Evolutionary conservation across 1,140 invertebrate genomes (phyloP).

Genomic region (Cyphomyrmex costatus): DNA sequence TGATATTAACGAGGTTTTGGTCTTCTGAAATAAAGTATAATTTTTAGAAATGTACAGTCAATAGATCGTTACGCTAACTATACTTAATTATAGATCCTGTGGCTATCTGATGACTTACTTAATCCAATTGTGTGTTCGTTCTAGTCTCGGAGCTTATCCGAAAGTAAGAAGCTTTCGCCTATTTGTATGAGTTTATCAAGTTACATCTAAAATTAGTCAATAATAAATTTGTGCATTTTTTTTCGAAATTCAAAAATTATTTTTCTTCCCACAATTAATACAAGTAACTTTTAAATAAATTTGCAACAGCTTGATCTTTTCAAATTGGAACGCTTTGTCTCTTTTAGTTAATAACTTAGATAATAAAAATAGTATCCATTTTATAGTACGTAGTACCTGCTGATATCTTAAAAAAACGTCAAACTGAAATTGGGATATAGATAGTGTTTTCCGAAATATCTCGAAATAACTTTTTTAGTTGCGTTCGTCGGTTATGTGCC

Average conservation of each 20-base stretch:
- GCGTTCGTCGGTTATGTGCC: conserved; percentile 13
- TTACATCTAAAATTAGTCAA: conserved; percentile 31
- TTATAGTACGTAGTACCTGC: no score
- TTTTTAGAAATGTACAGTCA: conserved; percentile 57
- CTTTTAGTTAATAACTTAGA: background rate
- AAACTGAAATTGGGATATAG: conserved; percentile 15
- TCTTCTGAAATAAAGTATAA: conserved; percentile 70
- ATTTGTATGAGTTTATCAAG: conserved; percentile 49
- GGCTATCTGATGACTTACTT: conserved; percentile 79
- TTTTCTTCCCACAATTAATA: background rate
- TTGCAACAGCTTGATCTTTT: background rate
- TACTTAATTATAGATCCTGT: conserved; percentile 56
- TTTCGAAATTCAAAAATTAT: background rate
- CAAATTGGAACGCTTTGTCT: background rate
- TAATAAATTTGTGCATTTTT: background rate
- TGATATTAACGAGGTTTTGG: conserved; percentile 44
- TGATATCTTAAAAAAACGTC: background rate
- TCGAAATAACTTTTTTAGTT: background rate
- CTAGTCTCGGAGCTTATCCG: conserved; percentile 61
- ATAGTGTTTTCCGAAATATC: background rate
- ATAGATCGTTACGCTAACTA: conserved; percentile 36
- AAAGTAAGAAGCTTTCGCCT: conserved; percentile 11
- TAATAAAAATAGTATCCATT: background rate
- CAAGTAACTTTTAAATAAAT: background rate
- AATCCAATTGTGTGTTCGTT: conserved; percentile 77